Evolutionary conservation across 2,797 vertebrate genomes (phyloP).

Genomic region (Spatula clypeata): DNA sequence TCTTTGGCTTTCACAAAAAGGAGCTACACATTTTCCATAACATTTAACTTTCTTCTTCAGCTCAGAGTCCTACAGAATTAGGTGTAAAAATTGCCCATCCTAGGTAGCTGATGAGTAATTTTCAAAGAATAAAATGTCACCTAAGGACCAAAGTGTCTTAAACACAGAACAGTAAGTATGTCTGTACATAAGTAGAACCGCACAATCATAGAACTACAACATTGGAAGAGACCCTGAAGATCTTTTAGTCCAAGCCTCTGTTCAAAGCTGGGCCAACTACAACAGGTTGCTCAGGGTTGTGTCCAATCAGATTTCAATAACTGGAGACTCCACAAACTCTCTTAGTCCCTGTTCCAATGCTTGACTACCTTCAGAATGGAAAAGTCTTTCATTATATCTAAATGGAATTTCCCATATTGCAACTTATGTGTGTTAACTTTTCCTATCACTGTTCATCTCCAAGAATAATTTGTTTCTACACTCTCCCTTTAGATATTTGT

Average conservation of each 20-base stretch:
- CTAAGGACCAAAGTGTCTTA: fast-evolving
- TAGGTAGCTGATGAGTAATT: fast-evolving
- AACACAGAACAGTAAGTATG: background rate
- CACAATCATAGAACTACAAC: background rate
- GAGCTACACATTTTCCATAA: background rate
- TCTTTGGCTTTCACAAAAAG: background rate
- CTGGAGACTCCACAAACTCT: background rate
- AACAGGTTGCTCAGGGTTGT: background rate
- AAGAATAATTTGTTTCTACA: background rate
- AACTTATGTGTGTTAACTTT: background rate
- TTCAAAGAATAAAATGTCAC: background rate
- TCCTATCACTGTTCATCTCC: background rate
- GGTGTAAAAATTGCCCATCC: background rate
- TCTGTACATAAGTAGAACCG: fast-evolving
- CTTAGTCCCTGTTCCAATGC: background rate
- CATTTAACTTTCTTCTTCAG: background rate
- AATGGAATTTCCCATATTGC: background rate
- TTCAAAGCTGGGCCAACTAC: background rate
- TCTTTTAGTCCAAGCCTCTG: background rate
- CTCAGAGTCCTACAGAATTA: background rate
- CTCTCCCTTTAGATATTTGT: background rate
- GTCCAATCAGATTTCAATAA: background rate
- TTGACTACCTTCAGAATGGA: background rate
- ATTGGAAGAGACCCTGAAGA: background rate
- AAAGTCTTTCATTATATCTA: background rate